Conservation (phyloP, 2,113 vertebrate species). For the Eulemur rufifrons region DNA sequence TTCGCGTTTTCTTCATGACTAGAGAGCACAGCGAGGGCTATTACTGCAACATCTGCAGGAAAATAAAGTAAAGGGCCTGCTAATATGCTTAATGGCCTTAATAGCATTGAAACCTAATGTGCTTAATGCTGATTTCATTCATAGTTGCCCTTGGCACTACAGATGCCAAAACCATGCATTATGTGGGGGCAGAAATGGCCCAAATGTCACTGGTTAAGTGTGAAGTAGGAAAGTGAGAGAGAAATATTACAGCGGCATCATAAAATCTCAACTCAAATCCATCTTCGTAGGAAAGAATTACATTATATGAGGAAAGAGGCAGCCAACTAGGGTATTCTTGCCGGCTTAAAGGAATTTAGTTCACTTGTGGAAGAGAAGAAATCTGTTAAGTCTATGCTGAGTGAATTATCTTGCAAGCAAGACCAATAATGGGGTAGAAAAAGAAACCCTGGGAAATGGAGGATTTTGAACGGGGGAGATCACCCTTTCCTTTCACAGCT, state of each 20-base stretch:
- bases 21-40: neutral
- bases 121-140: conserved; percentile 61
- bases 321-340: neutral
- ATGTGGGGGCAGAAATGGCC: conserved; percentile 3
- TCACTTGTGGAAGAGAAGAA: neutral
- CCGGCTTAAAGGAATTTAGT: neutral
- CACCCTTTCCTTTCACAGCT: neutral
- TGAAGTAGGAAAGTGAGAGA: neutral
- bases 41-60: conserved; percentile 45
- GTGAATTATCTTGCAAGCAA: neutral
- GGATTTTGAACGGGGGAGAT: neutral
- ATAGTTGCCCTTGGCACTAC: conserved; percentile 49
- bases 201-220: neutral
- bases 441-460: neutral
- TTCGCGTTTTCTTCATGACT: conserved; percentile 59
- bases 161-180: conserved; percentile 18
- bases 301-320: neutral
- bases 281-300: conserved; percentile 27
- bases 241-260: neutral
- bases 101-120: conserved; percentile 28
- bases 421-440: neutral
- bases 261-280: conserved; percentile 3
- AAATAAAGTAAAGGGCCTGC: conserved; percentile 50
- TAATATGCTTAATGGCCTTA: conserved; percentile 65
- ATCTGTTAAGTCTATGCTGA: neutral